Evolutionary conservation across 2,113 vertebrate genomes (phyloP).

Genomic region (Oxygymnocypris stewartii): DNA sequence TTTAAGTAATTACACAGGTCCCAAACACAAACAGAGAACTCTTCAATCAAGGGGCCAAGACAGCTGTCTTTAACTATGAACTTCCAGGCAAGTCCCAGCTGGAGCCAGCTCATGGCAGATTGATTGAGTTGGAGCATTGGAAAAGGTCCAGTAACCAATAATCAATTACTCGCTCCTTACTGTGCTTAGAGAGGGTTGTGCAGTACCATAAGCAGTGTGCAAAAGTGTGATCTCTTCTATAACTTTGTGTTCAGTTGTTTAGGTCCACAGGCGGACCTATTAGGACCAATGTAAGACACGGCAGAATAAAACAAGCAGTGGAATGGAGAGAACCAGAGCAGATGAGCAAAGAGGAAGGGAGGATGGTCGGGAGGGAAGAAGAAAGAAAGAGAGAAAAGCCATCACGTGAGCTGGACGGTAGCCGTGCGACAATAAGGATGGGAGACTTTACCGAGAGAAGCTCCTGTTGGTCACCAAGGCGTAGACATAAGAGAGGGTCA

Average conservation of each 20-base stretch:
- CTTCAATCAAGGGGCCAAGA: slow-evolving; percentile 56
- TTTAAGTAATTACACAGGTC: not conserved
- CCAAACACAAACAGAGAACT: slow-evolving; percentile 35
- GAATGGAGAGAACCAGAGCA: slow-evolving; percentile 15
- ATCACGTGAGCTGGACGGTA: slow-evolving; percentile 60
- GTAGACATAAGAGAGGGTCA: slow-evolving; percentile 74
- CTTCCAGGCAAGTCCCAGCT: slow-evolving; percentile 55
- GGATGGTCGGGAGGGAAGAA: slow-evolving; percentile 61
- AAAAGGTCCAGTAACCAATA: slow-evolving; percentile 45
- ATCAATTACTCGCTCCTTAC: slow-evolving; percentile 46
- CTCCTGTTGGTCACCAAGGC: slow-evolving; percentile 79
- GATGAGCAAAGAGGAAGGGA: slow-evolving; percentile 26
- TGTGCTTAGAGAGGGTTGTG: not conserved
- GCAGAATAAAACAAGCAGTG: slow-evolving; percentile 37
- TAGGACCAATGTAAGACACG: slow-evolving; percentile 1
- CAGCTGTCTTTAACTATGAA: slow-evolving; percentile 63
- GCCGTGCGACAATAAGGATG: slow-evolving; percentile 57
- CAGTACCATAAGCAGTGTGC: slow-evolving; percentile 11
- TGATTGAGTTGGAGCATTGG: slow-evolving; percentile 62
- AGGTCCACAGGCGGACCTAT: not conserved
- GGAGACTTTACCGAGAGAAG: slow-evolving; percentile 82
- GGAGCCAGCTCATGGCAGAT: slow-evolving; percentile 62
- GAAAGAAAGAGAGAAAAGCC: slow-evolving; percentile 77
- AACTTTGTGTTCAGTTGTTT: slow-evolving; percentile 17
- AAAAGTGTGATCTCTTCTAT: slow-evolving; percentile 8